Evolutionary conservation across 2,113 vertebrate species (phyloP).

Genomic region (Rhagologus leucostigma): DNA sequence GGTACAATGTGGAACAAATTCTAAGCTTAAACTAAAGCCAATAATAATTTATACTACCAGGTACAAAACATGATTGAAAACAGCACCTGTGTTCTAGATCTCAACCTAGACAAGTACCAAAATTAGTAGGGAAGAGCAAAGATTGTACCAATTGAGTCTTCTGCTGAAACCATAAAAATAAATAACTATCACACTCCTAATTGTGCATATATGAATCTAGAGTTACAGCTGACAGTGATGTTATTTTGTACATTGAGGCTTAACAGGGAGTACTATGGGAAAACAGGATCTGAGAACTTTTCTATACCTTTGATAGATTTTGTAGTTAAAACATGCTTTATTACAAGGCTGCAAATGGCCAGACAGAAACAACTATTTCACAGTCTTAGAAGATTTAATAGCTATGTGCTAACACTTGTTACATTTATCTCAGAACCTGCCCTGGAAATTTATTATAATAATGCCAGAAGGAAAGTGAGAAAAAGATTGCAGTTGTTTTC

Average conservation of each 20-base stretch:
- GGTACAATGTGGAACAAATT: background rate
- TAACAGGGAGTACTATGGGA: background rate
- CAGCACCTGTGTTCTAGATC: background rate
- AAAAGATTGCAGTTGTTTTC: background rate
- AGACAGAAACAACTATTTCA: background rate
- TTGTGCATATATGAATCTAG: background rate
- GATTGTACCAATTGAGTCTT: background rate
- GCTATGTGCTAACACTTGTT: background rate
- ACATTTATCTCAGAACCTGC: background rate
- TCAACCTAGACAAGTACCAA: background rate
- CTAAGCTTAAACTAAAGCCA: background rate
- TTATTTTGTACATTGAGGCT: background rate
- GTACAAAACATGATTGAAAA: background rate
- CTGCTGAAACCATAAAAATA: background rate
- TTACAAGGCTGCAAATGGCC: background rate
- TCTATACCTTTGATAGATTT: background rate
- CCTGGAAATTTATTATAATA: background rate
- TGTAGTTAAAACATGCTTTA: slow-evolving; percentile 7
- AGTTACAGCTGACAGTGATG: background rate
- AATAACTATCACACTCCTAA: background rate
- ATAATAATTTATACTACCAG: background rate
- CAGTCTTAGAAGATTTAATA: slow-evolving; percentile 5
- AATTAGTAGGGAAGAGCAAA: background rate
- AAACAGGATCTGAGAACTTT: background rate
- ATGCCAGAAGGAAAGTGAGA: background rate